Conservation (phyloP, 2,113 vertebrate genomes). For the Synodontis membranacea region DNA sequence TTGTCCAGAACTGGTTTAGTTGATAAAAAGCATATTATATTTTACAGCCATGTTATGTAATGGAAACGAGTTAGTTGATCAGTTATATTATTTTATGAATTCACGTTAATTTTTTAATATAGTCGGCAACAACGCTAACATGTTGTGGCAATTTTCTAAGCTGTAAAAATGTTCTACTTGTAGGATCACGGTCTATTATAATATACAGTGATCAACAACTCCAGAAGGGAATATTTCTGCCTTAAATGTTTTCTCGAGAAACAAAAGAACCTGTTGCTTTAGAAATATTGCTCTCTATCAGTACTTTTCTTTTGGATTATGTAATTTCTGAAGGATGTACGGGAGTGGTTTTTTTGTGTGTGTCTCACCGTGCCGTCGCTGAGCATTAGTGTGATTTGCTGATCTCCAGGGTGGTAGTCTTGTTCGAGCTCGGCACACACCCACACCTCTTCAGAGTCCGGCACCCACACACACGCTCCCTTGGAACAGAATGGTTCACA, state of each 20-base stretch:
- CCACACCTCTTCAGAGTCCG: conserved; percentile 74
- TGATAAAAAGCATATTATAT: not conserved
- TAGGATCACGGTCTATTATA: not conserved
- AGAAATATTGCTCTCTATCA: not conserved
- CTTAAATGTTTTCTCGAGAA: not conserved
- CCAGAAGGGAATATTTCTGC: not conserved
- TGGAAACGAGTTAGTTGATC: not conserved
- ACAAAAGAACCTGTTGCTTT: not conserved
- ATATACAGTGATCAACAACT: not conserved
- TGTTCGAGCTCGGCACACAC: conserved; percentile 68
- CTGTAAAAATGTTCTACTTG: not conserved
- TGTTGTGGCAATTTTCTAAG: not conserved
- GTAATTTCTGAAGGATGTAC: not conserved
- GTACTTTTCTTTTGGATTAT: not conserved
- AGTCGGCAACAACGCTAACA: not conserved
- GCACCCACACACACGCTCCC: conserved; percentile 78
- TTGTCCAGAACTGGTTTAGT: too few species aligned
- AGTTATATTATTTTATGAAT: not conserved
- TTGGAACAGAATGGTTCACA: conserved; percentile 48
- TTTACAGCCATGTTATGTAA: not conserved
- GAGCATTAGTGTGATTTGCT: conserved; percentile 66
- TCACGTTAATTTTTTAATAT: not conserved
- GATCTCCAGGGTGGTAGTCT: conserved; percentile 66
- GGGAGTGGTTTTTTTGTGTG: not conserved
- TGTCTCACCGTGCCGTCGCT: conserved; percentile 69